Percentiles rank a stretch among this genome's conserved stretches.
Evolutionary conservation across 1,140 invertebrate genomes (phyloP).

Genomic region (Cydia strobilella): DNA sequence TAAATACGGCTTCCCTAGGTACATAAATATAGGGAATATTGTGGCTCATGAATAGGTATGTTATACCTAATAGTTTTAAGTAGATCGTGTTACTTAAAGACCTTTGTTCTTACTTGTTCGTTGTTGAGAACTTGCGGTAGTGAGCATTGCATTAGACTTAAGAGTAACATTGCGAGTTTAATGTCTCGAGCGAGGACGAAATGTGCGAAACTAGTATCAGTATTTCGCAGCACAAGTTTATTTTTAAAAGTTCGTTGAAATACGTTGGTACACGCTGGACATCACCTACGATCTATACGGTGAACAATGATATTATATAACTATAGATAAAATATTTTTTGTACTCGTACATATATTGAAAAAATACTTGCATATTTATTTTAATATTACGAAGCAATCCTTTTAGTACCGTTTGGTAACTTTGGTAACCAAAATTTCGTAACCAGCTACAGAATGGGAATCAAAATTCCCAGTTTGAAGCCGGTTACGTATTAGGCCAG

Average conservation of each 20-base stretch:
- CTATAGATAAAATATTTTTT: too few relatives aligned
- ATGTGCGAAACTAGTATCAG: not conserved
- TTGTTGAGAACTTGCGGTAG: conserved; percentile 4
- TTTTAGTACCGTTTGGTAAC: too few relatives aligned
- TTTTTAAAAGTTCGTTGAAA: not conserved
- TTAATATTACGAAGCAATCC: too few relatives aligned
- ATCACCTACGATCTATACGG: too few relatives aligned
- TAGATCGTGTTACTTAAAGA: not conserved
- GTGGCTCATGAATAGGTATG: not conserved
- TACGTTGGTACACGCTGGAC: not conserved
- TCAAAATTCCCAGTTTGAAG: too few relatives aligned
- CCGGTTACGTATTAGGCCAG: too few relatives aligned
- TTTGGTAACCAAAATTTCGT: too few relatives aligned
- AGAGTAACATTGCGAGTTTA: conserved; percentile 22
- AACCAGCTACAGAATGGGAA: too few relatives aligned
- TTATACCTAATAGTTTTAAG: conserved; percentile 2
- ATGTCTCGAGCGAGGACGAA: conserved; percentile 6
- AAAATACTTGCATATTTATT: too few relatives aligned
- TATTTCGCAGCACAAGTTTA: not conserved
- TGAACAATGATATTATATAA: too few relatives aligned
- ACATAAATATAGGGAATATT: not conserved
- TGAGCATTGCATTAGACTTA: conserved; percentile 29
- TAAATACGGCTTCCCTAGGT: not conserved
- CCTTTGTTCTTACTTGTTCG: conserved; percentile 22
- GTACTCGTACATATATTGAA: too few relatives aligned